Evolutionary conservation across 92 coral and sea anemone genomes (phyloP), one percentile per base, ranked within the genome.

Genomic region (Meandrina meandrites): DNA sequence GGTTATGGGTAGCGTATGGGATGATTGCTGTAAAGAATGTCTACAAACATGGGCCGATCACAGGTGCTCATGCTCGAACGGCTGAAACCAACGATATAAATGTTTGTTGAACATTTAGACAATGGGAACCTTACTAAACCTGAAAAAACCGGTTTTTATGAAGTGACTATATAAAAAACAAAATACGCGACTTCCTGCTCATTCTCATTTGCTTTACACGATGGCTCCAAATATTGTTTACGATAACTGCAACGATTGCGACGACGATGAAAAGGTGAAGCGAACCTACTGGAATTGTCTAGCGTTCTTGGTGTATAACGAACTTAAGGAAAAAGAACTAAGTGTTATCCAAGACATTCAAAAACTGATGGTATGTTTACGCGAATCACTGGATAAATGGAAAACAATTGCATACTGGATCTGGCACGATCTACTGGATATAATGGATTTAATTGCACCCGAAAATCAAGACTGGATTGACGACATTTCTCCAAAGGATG

Each of bases 121-220:
- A 85, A 40, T 76, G 88, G 75, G 83, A 85, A 76, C 74, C 88
- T 32, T 76, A 36, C 75, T 85, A 77, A 76, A 40, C 80, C 71
- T 10, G 28, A n/a, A 17, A 66, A 60, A 81, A n/a, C 35, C 14
- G 19, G 75, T 28, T 66, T 8, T 64, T 58, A 22, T 58, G 21
- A 0, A 4, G 7, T 8, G 67, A 58, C 7, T 58, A 58, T 58
- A 58, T 8, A 0, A 21, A 1, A 19, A 4, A 6, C 1, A 7
- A 21, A 58, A 21, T 3, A 8, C 0, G 9, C 8, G 28, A 58
- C 27, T 58, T 9, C 4, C 9, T 4, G 13, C n/a, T 58, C 28
- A 58, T 58, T 58, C 7, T 8, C 67, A 31, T 60, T 60, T 31
- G 18, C 53, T 37, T 22, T 32, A 64, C 50, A 60, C 22, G 22